Conservation (phyloP, 2,113 vertebrate species). For the Hippocampus zosterae region DNA sequence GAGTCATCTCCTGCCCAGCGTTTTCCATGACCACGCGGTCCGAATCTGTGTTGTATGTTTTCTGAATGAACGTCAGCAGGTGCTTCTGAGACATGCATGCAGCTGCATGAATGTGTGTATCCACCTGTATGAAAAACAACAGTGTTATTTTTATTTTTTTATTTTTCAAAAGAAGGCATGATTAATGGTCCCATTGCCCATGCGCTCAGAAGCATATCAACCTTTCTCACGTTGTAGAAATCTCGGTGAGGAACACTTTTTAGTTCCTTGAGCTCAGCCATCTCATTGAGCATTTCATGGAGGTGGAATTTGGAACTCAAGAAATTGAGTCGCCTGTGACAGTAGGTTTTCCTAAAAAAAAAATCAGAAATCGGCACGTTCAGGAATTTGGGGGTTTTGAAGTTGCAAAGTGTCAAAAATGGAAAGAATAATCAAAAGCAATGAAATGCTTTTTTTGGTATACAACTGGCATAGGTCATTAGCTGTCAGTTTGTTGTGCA, state of each 20-base stretch:
- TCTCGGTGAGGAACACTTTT: constrained; percentile 93
- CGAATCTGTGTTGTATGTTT: constrained; percentile 86
- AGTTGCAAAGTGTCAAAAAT: too few relatives aligned
- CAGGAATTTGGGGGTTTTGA: not conserved
- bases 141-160: not conserved
- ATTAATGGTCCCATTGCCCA: too few relatives aligned
- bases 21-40: constrained; percentile 88
- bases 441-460: too few relatives aligned
- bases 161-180: too few relatives aligned
- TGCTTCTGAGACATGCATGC: constrained; percentile 99
- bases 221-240: constrained; percentile 98
- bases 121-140: constrained; percentile 75
- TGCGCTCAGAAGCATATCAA: constrained; percentile 38
- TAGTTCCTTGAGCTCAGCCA: constrained; percentile 91
- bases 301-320: constrained; percentile 93
- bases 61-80: constrained; percentile 91
- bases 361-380: not conserved
- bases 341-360: constrained; percentile 88
- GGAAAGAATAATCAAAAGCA: too few relatives aligned
- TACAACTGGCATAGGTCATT: not conserved
- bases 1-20: constrained; percentile 83
- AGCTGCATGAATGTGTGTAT: constrained; percentile 95
- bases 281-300: constrained; percentile 97
- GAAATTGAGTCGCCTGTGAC: constrained; percentile 91
- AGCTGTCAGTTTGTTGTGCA: constrained; percentile 23